Percentiles rank a stretch among this genome's conserved stretches.
phyloP scores from a whole-genome alignment of 2,888 invertebrate genomes.

The Cheilosia grossa region DNA sequence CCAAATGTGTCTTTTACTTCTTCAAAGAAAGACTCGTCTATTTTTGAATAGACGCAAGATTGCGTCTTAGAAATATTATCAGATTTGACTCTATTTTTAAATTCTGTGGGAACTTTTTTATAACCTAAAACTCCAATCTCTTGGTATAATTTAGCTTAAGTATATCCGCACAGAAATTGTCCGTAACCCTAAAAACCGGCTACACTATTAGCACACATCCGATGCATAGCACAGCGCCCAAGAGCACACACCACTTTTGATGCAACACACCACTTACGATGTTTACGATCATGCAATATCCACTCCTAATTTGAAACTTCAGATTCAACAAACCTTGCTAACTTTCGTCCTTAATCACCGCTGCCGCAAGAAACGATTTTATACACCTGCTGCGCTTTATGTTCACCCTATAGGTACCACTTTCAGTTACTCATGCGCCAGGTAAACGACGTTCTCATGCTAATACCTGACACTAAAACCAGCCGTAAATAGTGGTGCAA shows the following conservation, averaged over 20 bases:
- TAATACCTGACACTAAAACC: slow-evolving; percentile 14
- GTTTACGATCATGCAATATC: slow-evolving; percentile 32
- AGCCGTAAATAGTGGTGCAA: background rate
- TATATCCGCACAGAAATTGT: background rate
- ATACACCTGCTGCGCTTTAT: slow-evolving; percentile 36
- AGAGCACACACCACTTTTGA: background rate
- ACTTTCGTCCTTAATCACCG: slow-evolving; percentile 11
- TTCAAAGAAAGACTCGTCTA: too few species aligned
- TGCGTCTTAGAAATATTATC: too few species aligned
- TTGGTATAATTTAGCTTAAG: too few species aligned
- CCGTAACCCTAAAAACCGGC: background rate
- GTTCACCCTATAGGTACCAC: background rate
- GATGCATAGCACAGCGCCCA: background rate
- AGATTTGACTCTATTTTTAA: too few species aligned
- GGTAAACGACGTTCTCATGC: slow-evolving; percentile 34
- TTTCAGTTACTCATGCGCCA: background rate
- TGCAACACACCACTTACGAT: slow-evolving; percentile 13
- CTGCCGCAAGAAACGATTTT: slow-evolving; percentile 8
- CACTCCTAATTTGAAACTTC: slow-evolving; percentile 1
- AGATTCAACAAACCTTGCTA: background rate
- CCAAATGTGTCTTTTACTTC: too few species aligned
- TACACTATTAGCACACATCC: background rate
- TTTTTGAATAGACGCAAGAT: too few species aligned
- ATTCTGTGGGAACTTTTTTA: too few species aligned
- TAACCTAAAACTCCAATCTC: too few species aligned